Evolutionary conservation across 2,888 invertebrate genomes (phyloP).

Genomic region (Epinotia bilunana): DNA sequence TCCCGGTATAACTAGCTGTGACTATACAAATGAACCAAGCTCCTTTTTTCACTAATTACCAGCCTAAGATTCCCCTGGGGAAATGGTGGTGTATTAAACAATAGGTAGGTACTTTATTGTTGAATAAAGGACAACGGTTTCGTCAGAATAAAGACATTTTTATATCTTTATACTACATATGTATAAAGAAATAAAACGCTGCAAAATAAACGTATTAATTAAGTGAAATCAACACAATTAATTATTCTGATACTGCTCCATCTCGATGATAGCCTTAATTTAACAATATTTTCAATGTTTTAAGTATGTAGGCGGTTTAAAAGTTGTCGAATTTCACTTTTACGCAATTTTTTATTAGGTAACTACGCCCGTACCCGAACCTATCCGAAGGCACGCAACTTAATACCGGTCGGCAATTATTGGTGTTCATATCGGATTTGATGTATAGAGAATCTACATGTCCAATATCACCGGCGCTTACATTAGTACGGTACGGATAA

Average conservation of each 20-base stretch:
- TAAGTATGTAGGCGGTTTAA: neutral
- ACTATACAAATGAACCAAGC: constrained; percentile 17
- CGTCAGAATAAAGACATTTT: neutral
- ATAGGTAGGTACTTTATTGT: neutral
- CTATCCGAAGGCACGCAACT: neutral
- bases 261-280: neutral
- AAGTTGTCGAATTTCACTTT: constrained; percentile 4
- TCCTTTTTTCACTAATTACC: constrained; percentile 11
- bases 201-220: neutral
- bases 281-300: neutral
- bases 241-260: neutral
- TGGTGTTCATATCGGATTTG: too few relatives aligned
- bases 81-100: neutral
- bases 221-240: neutral
- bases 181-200: constrained; percentile 2
- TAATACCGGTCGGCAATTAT: neutral
- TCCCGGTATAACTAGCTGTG: constrained; percentile 28
- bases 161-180: neutral
- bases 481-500: too few relatives aligned
- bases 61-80: too few relatives aligned
- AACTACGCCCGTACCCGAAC: neutral
- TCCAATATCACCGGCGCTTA: too few relatives aligned
- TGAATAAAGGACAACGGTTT: constrained; percentile 9
- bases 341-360: neutral
- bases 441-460: too few relatives aligned